These are phyloP conservation scores for Epinotia nisella DNA, from an alignment of 2,888 invertebrate species.

Conservation along the genomic window DNA sequence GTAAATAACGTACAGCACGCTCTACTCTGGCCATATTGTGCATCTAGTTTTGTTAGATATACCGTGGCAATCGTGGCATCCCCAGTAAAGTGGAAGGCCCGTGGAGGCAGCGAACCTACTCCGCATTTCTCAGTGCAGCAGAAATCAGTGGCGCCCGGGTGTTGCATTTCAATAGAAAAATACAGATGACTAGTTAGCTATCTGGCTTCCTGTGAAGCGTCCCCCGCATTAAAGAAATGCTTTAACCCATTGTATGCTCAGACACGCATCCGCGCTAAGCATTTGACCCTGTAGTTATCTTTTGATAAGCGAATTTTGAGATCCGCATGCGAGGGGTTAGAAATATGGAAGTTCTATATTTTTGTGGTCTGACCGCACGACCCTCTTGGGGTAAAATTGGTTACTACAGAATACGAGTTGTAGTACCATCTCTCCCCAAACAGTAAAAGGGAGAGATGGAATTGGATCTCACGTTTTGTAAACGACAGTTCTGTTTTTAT, in stretches of 20 bases:
- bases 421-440: background rate
- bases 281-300: no score
- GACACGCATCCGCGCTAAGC: no score
- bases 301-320: no score
- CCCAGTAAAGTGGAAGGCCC: background rate
- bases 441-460: background rate
- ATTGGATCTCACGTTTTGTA: background rate
- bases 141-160: conserved; percentile 13
- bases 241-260: background rate
- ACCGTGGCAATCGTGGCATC: background rate
- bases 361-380: background rate
- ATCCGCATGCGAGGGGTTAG: no score
- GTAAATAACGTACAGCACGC: background rate
- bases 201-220: background rate
- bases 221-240: background rate
- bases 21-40: background rate
- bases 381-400: background rate
- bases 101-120: background rate
- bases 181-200: conserved; percentile 4
- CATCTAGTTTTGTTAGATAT: background rate
- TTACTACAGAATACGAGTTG: conserved; percentile 4
- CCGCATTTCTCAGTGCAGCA: background rate
- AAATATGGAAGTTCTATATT: no score
- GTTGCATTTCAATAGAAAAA: conserved; percentile 7
- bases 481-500: conserved; percentile 12